A percentile compares a stretch with the other conserved stretches of the same genome.
Conservation (phyloP, 2,797 vertebrate species). For the Chrysocyon brachyurus region DNA sequence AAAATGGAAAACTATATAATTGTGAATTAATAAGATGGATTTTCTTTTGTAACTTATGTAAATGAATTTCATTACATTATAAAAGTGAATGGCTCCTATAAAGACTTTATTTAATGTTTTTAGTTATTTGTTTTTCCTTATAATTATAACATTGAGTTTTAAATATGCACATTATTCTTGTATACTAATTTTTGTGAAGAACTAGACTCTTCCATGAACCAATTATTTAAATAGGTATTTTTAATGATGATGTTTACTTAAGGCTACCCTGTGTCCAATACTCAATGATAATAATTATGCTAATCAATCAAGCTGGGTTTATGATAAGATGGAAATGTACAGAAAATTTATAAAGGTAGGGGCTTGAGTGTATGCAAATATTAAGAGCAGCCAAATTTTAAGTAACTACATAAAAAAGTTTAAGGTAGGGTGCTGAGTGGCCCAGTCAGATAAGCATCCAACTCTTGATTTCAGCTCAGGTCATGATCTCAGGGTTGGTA, state of each 20-base stretch:
- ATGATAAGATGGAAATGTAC: not conserved
- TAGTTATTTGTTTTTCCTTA: conserved; percentile 13
- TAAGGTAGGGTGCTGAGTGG: not conserved
- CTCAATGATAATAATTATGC: not conserved
- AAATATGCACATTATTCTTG: not conserved
- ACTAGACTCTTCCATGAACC: not conserved
- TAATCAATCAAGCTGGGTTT: not conserved
- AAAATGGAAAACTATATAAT: not conserved
- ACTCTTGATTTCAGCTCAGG: not conserved
- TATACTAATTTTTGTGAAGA: conserved; percentile 1
- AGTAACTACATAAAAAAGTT: not conserved
- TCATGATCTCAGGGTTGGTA: not conserved
- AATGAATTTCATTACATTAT: conserved; percentile 42
- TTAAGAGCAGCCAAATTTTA: not conserved
- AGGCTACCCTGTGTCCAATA: not conserved
- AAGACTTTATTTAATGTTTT: conserved; percentile 55
- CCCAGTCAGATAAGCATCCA: not conserved
- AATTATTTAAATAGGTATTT: conserved; percentile 48
- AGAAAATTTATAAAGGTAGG: not conserved
- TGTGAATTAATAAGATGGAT: conserved; percentile 57
- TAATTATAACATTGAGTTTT: conserved; percentile 42
- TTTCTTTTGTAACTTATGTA: conserved; percentile 44
- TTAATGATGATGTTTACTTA: conserved; percentile 8
- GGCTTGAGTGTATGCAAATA: not conserved
- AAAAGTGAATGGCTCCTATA: conserved; percentile 15